Conservation (phyloP, 2,888 invertebrate species). For the Drosophila atripex region DNA sequence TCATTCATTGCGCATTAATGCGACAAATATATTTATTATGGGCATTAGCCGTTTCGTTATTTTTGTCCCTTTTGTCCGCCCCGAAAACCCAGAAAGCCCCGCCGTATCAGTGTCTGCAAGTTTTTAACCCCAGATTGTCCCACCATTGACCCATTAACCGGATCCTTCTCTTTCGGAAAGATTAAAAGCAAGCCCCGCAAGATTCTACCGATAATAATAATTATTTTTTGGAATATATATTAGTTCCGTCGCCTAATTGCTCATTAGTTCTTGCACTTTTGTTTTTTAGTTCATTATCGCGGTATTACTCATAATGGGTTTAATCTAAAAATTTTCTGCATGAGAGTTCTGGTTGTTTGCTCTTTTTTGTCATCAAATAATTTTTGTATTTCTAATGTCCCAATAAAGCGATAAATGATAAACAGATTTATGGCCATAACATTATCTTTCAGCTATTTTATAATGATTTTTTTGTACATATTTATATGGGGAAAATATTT, state of each 20-base stretch:
- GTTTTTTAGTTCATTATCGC: not conserved
- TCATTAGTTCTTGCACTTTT: not conserved
- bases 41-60: conserved; percentile 48
- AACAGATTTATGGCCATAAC: not conserved
- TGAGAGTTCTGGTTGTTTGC: not conserved
- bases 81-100: no score
- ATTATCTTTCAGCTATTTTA: not conserved
- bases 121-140: conserved; percentile 2
- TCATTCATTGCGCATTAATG: conserved; percentile 61
- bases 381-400: not conserved
- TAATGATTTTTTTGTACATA: not conserved
- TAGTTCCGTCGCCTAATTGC: not conserved
- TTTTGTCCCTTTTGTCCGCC: conserved; percentile 22
- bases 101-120: not conserved
- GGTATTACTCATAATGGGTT: not conserved
- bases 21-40: conserved; percentile 66
- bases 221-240: not conserved
- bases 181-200: not conserved
- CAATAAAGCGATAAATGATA: conserved; percentile 3
- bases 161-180: not conserved
- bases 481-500: not conserved
- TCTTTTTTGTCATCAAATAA: not conserved
- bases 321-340: not conserved
- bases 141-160: not conserved
- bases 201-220: not conserved